Evolutionary conservation across 2,888 invertebrate species (phyloP).

Genomic region (Sturmia bella): DNA sequence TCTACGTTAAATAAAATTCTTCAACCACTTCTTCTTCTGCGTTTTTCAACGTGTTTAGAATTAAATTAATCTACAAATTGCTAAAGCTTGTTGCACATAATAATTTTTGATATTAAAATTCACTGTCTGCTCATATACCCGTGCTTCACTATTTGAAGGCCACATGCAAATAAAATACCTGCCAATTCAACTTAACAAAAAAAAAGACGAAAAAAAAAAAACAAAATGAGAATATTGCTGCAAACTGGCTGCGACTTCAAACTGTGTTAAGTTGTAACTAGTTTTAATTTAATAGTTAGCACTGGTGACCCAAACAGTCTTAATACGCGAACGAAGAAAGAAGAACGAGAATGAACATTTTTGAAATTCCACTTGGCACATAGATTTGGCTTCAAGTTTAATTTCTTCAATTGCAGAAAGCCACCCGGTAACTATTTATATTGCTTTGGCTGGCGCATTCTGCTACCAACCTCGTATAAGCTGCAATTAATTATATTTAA

Average conservation of each 20-base stretch:
- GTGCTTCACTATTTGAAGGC: conserved; percentile 54
- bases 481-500: not conserved
- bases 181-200: conserved; percentile 10
- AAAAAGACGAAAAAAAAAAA: not conserved
- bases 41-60: conserved; percentile 56
- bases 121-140: conserved; percentile 51
- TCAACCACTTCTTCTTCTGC: conserved; percentile 35
- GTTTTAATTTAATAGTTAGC: conserved; percentile 57
- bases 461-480: not conserved
- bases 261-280: conserved; percentile 56
- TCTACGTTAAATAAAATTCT: not conserved
- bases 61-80: conserved; percentile 36
- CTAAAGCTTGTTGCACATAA: conserved; percentile 53
- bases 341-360: conserved; percentile 1
- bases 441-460: not conserved
- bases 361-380: conserved; percentile 1
- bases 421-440: no score
- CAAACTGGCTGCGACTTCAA: conserved; percentile 27
- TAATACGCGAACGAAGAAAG: not conserved
- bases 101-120: conserved; percentile 46
- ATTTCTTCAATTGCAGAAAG: no score
- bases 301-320: conserved; percentile 61
- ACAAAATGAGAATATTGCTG: conserved; percentile 13
- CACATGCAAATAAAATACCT: conserved; percentile 38
- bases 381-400: not conserved